Evolutionary conservation across 2,888 invertebrate species (phyloP).

Genomic region (Polymixis lichenea): DNA sequence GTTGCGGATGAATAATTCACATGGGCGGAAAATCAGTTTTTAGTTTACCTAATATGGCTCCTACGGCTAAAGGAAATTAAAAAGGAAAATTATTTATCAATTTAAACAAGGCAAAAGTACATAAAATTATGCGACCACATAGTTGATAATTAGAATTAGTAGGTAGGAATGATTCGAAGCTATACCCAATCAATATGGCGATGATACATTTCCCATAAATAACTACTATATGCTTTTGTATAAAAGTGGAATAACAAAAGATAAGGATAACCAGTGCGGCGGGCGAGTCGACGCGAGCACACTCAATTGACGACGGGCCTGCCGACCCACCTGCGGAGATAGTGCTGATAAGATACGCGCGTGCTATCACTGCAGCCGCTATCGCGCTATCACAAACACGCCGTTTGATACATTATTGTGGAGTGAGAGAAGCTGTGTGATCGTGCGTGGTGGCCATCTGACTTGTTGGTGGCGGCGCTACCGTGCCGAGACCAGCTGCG

Average conservation of each 20-base stretch:
- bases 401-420: constrained; percentile 26
- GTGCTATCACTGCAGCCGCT: constrained; percentile 32
- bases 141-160: not conserved
- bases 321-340: constrained; percentile 39
- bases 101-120: not conserved
- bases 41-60: not conserved
- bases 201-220: constrained; percentile 30
- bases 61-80: not conserved
- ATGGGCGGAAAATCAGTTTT: not conserved
- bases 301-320: not conserved
- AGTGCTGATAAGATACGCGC: constrained; percentile 47
- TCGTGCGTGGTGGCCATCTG: not conserved
- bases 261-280: constrained; percentile 27
- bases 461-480: not conserved
- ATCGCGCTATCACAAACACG: constrained; percentile 36
- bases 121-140: too few relatives aligned
- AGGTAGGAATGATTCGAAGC: constrained; percentile 6
- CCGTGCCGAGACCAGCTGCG: not conserved
- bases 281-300: not conserved
- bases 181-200: not conserved
- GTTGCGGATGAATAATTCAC: too few relatives aligned
- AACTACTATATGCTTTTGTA: not conserved
- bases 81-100: not conserved
- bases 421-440: constrained; percentile 1
- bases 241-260: constrained; percentile 19